Percentiles rank a stretch among this genome's conserved stretches.
phyloP scores from a whole-genome alignment of 2,797 vertebrate species.

The Macropodus opercularis region DNA sequence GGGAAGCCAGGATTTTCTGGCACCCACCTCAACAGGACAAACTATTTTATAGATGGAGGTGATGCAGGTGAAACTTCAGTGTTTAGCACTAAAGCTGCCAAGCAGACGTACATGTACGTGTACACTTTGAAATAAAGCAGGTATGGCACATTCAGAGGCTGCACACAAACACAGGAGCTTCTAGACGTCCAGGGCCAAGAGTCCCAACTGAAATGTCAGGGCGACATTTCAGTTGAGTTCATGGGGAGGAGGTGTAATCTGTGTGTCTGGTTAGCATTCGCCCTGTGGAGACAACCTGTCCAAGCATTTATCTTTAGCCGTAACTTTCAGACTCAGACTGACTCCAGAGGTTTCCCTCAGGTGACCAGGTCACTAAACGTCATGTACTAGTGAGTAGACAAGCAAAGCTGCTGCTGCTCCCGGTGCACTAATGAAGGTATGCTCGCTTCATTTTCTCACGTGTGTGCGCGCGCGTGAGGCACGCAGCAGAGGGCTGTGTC shows the following conservation, averaged over 20 bases:
- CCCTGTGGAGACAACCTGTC: conserved; percentile 8
- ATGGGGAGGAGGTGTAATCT: conserved; percentile 8
- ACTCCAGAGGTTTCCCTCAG: too few species aligned
- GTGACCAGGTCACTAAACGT: too few species aligned
- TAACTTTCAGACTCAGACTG: background rate
- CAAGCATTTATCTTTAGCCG: background rate
- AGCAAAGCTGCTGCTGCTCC: background rate
- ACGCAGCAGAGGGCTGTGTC: conserved; percentile 49
- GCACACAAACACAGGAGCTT: conserved; percentile 1
- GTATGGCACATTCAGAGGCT: background rate
- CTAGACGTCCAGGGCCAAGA: conserved; percentile 14
- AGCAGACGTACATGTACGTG: conserved; percentile 2
- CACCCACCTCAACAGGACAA: background rate
- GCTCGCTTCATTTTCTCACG: conserved; percentile 14
- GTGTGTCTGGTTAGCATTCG: background rate
- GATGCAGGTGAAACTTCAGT: conserved; percentile 14
- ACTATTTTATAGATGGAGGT: conserved; percentile 18
- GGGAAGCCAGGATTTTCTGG: conserved; percentile 13
- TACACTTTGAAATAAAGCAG: background rate
- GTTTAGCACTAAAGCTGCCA: background rate
- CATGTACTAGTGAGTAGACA: background rate
- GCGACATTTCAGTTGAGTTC: conserved; percentile 46
- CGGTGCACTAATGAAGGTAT: conserved; percentile 3
- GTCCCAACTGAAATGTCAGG: conserved; percentile 56
- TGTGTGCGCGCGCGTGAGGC: conserved; percentile 41